Conservation (phyloP, 2,888 invertebrate species). For the Craniophora ligustri region DNA sequence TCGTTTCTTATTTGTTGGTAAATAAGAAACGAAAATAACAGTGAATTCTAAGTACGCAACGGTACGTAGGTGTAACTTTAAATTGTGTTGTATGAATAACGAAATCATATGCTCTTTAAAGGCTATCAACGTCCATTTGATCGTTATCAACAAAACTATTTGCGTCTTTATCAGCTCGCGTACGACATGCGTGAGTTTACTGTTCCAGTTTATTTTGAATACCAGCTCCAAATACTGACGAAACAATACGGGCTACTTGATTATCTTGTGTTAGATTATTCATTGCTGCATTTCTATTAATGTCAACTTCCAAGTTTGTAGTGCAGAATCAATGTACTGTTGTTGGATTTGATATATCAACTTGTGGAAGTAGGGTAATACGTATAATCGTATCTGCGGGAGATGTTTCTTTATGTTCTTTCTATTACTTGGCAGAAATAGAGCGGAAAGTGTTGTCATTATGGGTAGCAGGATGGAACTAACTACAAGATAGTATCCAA, state of each 20-base stretch:
- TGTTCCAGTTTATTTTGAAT: constrained; percentile 41
- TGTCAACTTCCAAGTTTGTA: not conserved
- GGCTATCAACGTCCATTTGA: constrained; percentile 42
- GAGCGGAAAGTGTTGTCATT: not conserved
- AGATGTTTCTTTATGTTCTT: not conserved
- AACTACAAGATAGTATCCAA: not conserved
- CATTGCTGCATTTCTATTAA: constrained; percentile 23
- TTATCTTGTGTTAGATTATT: constrained; percentile 20
- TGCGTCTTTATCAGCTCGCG: constrained; percentile 36
- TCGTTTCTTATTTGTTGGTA: too few species aligned
- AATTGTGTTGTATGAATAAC: constrained; percentile 20
- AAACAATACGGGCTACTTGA: constrained; percentile 10
- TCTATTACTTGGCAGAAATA: not conserved
- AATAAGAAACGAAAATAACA: too few species aligned
- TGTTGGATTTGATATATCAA: not conserved
- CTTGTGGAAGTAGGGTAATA: constrained; percentile 10
- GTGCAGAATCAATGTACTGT: constrained; percentile 2
- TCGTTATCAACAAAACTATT: constrained; percentile 41
- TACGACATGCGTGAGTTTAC: constrained; percentile 19
- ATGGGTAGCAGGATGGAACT: too few species aligned
- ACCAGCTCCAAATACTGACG: constrained; percentile 7
- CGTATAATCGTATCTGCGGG: constrained; percentile 1
- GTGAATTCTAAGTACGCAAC: too few species aligned
- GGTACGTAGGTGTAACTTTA: constrained; percentile 13
- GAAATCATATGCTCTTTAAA: constrained; percentile 26